These are phyloP conservation scores for Papilio aristodemus DNA, from an alignment of 1,140 invertebrate species.

Conservation along the genomic window DNA sequence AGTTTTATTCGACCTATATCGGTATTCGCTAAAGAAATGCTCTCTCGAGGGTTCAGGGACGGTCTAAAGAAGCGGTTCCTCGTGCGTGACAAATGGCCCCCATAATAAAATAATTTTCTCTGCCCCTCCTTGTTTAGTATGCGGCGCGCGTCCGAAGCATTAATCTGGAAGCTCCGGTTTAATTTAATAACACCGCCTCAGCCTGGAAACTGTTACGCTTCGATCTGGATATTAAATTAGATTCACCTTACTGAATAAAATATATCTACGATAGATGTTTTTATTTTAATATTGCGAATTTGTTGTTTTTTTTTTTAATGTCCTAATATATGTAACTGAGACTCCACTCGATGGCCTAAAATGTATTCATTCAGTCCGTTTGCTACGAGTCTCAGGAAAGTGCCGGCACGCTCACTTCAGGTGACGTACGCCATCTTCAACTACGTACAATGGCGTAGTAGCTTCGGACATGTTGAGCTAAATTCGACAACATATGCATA, in stretches of 20 bases:
- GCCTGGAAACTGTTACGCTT: neutral
- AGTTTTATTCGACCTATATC: too few species aligned
- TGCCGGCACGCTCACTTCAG: too few species aligned
- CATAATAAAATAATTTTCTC: slow-evolving; percentile 22
- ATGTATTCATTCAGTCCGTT: too few species aligned
- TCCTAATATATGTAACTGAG: too few species aligned
- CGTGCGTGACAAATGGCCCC: slow-evolving; percentile 8
- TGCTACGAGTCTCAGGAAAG: too few species aligned
- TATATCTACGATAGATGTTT: too few species aligned
- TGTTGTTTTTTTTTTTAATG: neutral
- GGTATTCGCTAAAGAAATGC: neutral
- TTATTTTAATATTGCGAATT: neutral
- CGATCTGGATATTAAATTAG: neutral
- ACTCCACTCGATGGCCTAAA: too few species aligned
- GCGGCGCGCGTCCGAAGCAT: neutral
- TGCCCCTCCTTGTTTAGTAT: neutral
- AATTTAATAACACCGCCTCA: slow-evolving; percentile 5
- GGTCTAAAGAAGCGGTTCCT: neutral
- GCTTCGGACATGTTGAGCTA: too few species aligned
- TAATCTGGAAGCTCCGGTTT: slow-evolving; percentile 11
- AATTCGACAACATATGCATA: too few species aligned
- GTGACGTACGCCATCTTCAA: too few species aligned
- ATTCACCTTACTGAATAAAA: neutral
- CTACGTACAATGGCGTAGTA: too few species aligned
- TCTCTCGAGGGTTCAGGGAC: neutral